phyloP scores from a whole-genome alignment of 2,888 invertebrate species.

The Hedychridium roseum region DNA sequence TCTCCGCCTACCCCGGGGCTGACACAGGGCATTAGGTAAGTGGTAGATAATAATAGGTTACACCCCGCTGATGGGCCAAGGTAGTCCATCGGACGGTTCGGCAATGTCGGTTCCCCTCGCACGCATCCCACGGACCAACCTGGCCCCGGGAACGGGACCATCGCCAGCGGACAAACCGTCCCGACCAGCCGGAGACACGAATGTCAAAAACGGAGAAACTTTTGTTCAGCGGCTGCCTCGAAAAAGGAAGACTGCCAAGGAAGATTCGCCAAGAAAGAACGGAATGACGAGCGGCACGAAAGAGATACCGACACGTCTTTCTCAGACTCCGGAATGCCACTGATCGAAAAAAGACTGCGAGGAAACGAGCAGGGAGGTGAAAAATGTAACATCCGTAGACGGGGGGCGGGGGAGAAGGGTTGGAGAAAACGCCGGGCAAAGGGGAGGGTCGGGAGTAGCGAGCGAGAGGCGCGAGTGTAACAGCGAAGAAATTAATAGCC shows the following conservation, averaged over 20 bases:
- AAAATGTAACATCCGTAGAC: conserved; percentile 15
- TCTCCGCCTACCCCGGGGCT: conserved; percentile 51
- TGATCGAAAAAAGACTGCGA: conserved; percentile 13
- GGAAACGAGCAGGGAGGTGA: conserved; percentile 7
- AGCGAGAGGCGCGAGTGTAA: conserved; percentile 48
- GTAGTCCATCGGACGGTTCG: conserved; percentile 49
- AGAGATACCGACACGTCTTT: conserved; percentile 10
- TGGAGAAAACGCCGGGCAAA: conserved; percentile 15
- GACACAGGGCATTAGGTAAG: conserved; percentile 62
- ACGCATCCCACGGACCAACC: conserved; percentile 30
- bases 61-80: conserved; percentile 60
- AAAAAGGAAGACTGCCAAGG: conserved; percentile 7
- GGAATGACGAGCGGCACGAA: background rate
- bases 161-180: too few species aligned
- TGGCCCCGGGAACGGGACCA: background rate
- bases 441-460: conserved; percentile 20
- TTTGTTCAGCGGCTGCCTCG: conserved; percentile 3
- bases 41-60: conserved; percentile 64
- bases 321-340: conserved; percentile 7
- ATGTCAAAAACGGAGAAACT: conserved; percentile 7
- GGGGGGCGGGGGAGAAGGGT: conserved; percentile 18
- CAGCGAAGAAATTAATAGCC: conserved; percentile 65
- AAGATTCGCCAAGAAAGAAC: conserved; percentile 4
- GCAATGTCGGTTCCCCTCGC: conserved; percentile 30
- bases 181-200: too few species aligned